Conservation (phyloP, 2,113 vertebrate species). For the Oncorhynchus kisutch region DNA sequence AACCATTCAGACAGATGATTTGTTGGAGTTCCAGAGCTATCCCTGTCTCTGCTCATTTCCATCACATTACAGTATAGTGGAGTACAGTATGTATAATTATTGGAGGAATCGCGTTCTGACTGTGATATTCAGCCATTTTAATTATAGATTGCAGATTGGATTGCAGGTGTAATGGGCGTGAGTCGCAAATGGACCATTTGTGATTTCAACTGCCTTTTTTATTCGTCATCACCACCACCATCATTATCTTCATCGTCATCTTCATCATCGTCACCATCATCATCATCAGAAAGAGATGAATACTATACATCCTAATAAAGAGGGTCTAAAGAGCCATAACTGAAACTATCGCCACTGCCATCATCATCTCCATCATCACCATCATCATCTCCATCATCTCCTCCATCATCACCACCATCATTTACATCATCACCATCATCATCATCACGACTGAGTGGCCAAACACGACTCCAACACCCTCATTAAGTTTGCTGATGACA, state of each 20-base stretch:
- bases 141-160: slow-evolving; percentile 34
- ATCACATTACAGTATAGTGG: too few relatives aligned
- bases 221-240: not conserved
- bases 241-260: not conserved
- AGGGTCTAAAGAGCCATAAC: too few relatives aligned
- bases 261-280: slow-evolving; percentile 9
- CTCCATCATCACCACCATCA: too few relatives aligned
- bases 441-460: too few relatives aligned
- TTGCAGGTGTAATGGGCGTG: slow-evolving; percentile 15
- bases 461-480: too few relatives aligned
- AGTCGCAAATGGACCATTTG: slow-evolving; percentile 22
- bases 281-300: not conserved
- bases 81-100: not conserved
- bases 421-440: too few relatives aligned
- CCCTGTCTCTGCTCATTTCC: too few relatives aligned
- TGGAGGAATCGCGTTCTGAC: not conserved
- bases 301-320: too few relatives aligned
- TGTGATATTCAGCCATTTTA: slow-evolving; percentile 26
- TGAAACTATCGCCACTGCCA: not conserved
- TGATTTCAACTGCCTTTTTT: not conserved
- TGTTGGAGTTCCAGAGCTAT: not conserved
- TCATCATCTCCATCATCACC: slow-evolving; percentile 15
- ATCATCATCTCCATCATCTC: too few relatives aligned
- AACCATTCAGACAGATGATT: not conserved
- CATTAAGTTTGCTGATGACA: too few relatives aligned